Percentiles rank a stretch among this genome's conserved stretches.
phyloP scores from a whole-genome alignment of 2,113 vertebrate genomes.

The Ageneiosus marmoratus region DNA sequence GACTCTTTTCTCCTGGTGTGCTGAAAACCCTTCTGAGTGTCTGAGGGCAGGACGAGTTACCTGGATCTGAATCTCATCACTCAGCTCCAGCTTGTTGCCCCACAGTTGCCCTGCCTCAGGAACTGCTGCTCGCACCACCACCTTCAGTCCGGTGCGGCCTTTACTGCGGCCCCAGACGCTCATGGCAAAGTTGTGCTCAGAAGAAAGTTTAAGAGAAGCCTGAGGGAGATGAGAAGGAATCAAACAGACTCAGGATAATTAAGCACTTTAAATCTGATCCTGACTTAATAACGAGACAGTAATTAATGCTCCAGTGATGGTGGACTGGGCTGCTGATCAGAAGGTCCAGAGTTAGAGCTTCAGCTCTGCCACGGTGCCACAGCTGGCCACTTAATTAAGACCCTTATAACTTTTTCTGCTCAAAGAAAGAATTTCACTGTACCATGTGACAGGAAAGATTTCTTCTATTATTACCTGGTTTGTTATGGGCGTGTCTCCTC shows the following conservation, averaged over 20 bases:
- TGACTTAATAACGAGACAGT: background rate
- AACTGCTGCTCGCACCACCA: constrained; percentile 78
- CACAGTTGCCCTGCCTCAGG: constrained; percentile 77
- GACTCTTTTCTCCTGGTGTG: background rate
- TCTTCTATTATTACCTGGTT: no score
- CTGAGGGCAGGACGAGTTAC: constrained; percentile 67
- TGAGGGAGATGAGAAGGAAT: constrained; percentile 60
- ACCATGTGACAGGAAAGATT: background rate
- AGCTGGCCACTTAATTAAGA: background rate
- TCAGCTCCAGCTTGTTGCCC: constrained; percentile 76
- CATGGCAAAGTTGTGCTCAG: constrained; percentile 89
- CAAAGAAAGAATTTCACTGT: no score
- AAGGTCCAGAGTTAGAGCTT: background rate
- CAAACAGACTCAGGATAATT: constrained; percentile 7
- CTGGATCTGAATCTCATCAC: constrained; percentile 92
- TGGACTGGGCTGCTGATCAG: background rate
- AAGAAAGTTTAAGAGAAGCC: constrained; percentile 80
- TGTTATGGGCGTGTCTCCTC: no score
- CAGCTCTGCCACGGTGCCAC: background rate
- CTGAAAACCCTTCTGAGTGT: no score
- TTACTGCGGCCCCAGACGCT: constrained; percentile 79
- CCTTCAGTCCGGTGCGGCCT: constrained; percentile 86
- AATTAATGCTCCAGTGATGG: background rate
- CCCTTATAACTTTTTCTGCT: background rate
- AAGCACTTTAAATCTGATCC: background rate